These are phyloP conservation scores for Hipparchia semele DNA, from an alignment of 2,888 invertebrate species.

Conservation along the genomic window DNA sequence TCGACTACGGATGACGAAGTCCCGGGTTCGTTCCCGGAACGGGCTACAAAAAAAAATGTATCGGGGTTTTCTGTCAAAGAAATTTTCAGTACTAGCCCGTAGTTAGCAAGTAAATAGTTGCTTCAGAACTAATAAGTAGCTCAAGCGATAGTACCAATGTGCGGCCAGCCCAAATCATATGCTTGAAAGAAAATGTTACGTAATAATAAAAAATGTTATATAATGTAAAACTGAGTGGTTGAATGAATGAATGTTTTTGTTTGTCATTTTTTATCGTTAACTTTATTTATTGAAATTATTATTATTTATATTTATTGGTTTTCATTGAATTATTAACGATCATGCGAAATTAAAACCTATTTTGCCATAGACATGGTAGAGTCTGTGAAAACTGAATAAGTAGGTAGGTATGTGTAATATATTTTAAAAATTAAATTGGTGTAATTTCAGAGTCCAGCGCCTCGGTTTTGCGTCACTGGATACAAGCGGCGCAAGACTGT, in stretches of 20 bases:
- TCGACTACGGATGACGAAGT: too few relatives aligned
- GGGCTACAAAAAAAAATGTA: too few relatives aligned
- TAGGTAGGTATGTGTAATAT: too few relatives aligned
- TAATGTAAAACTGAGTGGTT: slow-evolving; percentile 26
- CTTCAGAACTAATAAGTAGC: neutral
- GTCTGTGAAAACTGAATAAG: neutral
- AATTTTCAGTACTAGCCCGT: too few relatives aligned
- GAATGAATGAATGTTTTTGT: slow-evolving; percentile 25
- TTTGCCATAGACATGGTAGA: slow-evolving; percentile 3
- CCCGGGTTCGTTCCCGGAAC: too few relatives aligned
- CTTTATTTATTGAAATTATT: slow-evolving; percentile 13
- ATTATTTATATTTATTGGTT: slow-evolving; percentile 14
- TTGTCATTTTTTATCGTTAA: slow-evolving; percentile 20
- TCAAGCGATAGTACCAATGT: neutral
- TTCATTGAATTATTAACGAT: slow-evolving; percentile 7
- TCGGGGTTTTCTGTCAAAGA: too few relatives aligned
- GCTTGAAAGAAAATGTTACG: slow-evolving; percentile 28
- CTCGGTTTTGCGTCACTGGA: too few relatives aligned
- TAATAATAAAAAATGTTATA: slow-evolving; percentile 29
- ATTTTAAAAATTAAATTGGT: too few relatives aligned
- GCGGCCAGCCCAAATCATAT: slow-evolving; percentile 18
- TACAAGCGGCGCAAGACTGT: too few relatives aligned
- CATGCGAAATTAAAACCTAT: neutral
- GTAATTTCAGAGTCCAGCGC: too few relatives aligned
- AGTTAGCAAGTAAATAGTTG: neutral